Evolutionary conservation across 2,888 invertebrate species (phyloP).

Genomic region (Ochlodes sylvanus): DNA sequence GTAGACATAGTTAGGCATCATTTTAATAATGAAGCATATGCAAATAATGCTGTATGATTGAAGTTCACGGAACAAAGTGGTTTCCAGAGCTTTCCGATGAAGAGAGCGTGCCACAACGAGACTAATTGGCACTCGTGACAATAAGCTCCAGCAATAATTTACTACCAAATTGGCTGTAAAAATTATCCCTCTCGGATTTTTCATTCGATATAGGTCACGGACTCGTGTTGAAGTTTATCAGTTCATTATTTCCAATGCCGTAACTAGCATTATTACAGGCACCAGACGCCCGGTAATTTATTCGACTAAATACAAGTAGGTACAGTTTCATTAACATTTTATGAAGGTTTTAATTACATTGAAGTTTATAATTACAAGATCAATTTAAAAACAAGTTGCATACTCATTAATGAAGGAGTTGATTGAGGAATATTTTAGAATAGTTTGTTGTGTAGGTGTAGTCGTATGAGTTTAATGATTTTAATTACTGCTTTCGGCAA

Average conservation of each 20-base stretch:
- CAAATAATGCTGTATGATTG: neutral
- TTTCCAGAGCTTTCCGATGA: constrained; percentile 9
- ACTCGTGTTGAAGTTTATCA: neutral
- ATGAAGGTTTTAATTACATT: no score
- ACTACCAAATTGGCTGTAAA: constrained; percentile 27
- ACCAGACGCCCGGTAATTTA: neutral
- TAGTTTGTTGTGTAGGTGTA: no score
- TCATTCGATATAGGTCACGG: constrained; percentile 16
- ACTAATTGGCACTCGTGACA: constrained; percentile 28
- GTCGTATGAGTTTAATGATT: no score
- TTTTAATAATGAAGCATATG: neutral
- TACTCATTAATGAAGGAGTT: no score
- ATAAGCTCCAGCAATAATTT: constrained; percentile 24
- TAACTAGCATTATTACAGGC: neutral
- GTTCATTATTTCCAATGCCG: constrained; percentile 1
- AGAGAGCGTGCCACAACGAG: constrained; percentile 12
- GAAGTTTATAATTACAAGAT: no score
- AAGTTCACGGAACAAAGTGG: neutral
- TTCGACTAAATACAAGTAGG: no score
- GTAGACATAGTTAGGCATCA: no score
- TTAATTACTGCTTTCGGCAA: no score
- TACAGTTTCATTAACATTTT: no score
- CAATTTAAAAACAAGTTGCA: no score
- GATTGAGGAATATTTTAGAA: no score
- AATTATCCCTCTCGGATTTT: constrained; percentile 16